These are phyloP conservation scores for Pempheris klunzingeri DNA, from an alignment of 2,797 vertebrate species.

Conservation along the genomic window DNA sequence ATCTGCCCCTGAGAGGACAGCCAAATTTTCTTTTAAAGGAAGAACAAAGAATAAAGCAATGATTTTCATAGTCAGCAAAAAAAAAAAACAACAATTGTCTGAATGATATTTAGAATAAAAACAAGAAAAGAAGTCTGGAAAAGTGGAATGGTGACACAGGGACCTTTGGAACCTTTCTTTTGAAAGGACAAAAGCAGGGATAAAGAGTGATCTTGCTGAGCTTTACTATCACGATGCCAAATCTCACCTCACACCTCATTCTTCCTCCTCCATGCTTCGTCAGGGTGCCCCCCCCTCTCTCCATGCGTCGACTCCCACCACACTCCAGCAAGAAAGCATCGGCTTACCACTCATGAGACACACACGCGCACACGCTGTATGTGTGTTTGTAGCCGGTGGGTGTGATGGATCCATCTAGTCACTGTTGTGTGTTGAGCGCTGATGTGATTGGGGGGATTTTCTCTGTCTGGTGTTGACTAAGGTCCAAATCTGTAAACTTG, in stretches of 20 bases:
- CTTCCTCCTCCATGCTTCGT: conserved; percentile 80
- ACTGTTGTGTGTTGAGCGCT: conserved; percentile 30
- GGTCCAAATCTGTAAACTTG: not conserved
- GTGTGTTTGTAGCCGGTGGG: conserved; percentile 78
- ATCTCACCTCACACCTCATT: conserved; percentile 75
- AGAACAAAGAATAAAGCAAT: not conserved
- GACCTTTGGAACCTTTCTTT: too few species aligned
- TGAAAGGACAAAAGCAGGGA: too few species aligned
- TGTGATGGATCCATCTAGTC: conserved; percentile 60
- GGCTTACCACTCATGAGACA: conserved; percentile 82
- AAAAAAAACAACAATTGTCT: not conserved
- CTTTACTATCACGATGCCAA: conserved; percentile 44
- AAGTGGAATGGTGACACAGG: too few species aligned
- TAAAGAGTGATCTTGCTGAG: not conserved
- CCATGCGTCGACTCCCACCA: conserved; percentile 71
- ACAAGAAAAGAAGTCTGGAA: too few species aligned
- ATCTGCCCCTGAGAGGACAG: not conserved
- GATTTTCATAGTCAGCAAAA: not conserved
- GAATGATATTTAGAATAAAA: not conserved
- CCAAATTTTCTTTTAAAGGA: too few species aligned
- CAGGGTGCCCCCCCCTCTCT: conserved; percentile 83
- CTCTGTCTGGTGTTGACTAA: conserved; percentile 38
- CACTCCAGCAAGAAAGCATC: conserved; percentile 80
- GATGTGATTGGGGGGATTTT: conserved; percentile 40
- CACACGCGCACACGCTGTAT: conserved; percentile 35